Conservation (phyloP, 1,140 invertebrate genomes). For the Pachyrhynchus sulphureomaculatus region DNA sequence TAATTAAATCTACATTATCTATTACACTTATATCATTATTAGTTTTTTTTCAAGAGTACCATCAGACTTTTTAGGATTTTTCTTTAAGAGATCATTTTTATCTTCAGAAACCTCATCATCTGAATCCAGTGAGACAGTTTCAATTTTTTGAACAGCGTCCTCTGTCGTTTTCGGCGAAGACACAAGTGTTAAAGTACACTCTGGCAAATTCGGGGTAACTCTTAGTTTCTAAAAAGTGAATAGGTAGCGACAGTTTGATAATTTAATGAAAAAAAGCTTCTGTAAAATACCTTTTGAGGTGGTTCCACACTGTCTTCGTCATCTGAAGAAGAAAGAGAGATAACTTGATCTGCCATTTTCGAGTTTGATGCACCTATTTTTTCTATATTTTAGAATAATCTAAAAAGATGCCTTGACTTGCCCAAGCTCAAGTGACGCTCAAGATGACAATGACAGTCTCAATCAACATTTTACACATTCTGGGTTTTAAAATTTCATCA, state of each 20-base stretch:
- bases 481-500: no score
- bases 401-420: no score
- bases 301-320: slow-evolving; percentile 15
- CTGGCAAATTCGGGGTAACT: neutral
- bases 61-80: neutral
- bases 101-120: slow-evolving; percentile 6
- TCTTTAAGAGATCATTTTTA: neutral
- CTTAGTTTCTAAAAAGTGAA: slow-evolving; percentile 3
- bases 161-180: neutral
- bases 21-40: neutral
- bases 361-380: neutral
- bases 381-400: no score
- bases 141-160: neutral
- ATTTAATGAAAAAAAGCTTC: neutral
- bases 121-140: slow-evolving; percentile 14
- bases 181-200: slow-evolving; percentile 5
- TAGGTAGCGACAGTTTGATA: neutral
- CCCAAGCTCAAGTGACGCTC: no score
- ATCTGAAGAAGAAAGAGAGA: slow-evolving; percentile 20
- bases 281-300: slow-evolving; percentile 9
- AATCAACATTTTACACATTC: no score
- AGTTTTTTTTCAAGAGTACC: neutral
- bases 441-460: no score
- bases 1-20: slow-evolving; percentile 1
- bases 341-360: slow-evolving; percentile 13